Base-by-base conservation (phyloP, 2,113 vertebrate species). In the Phrynosoma platyrhinos region DNA sequence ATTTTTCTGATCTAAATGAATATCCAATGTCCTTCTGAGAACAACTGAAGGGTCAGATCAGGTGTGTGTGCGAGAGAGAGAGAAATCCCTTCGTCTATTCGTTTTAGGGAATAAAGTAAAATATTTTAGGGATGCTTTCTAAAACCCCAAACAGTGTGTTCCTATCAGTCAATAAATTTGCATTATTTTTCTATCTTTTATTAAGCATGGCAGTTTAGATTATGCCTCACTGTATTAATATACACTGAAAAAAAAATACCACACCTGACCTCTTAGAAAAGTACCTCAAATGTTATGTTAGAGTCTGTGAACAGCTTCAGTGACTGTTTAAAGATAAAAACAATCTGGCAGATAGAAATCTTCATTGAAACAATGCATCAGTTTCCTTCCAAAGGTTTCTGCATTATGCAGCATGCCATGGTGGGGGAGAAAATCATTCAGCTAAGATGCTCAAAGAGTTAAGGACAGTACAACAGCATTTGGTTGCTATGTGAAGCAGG, bases 401-500 rank as follows among this genome's bases (percentile, higher is more conserved):
- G 85, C 64, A 58, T 53, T 66, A 79, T 27, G 62, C 74, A 52
- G 27, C 62, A 76, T 66, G 58, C 14, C 55, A 86, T 0, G 8
- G 47, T 5, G 21, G 16, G 23, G 53, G 13, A 87, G 72, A 91
- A 88, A 92, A 91, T 93, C 89, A 75, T 82, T 66, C 42, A 91
- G 21, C 78, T 91, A 74, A 20, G 88, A 91, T 69, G 78, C 77
- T 94, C 90, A 91, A 95, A 94, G 94, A 91, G 96, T 97, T 97
- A 97, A 97, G 90, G 78, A 95, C 81, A 83, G 90, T 91, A 94
- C 62, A 95, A 86, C 93, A 91, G 93, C 58, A 94, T 94, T 94
- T 95, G 88, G 94, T 97, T 97, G 95, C 96, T 96, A 95, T 91
- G 94, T 95, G 93, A 93, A 94, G 94, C 91, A 91, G 87, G 92